phyloP scores from a whole-genome alignment of 2,113 vertebrate genomes.

The Hypanus sabinus region DNA sequence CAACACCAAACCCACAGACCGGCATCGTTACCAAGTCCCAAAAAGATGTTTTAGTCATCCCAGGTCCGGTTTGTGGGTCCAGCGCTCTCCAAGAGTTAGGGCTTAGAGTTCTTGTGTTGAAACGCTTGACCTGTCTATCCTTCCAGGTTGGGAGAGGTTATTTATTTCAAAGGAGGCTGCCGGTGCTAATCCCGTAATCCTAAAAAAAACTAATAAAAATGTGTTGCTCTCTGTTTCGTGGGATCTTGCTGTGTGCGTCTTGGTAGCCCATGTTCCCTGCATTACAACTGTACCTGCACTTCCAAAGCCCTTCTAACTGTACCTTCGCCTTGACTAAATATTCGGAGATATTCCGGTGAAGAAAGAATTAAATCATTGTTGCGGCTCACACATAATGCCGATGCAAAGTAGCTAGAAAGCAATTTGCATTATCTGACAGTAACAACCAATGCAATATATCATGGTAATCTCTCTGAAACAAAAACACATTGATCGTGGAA shows the following conservation, averaged over 20 bases:
- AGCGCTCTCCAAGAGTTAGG: too few relatives aligned
- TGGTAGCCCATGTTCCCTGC: neutral
- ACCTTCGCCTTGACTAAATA: neutral
- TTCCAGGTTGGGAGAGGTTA: too few relatives aligned
- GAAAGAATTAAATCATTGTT: neutral
- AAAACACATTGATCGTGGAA: neutral
- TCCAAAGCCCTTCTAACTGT: neutral
- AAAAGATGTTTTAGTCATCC: neutral
- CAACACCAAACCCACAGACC: neutral
- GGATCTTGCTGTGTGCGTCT: neutral
- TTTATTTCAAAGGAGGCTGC: neutral
- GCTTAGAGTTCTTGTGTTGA: too few relatives aligned
- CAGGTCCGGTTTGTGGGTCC: too few relatives aligned
- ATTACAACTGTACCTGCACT: neutral
- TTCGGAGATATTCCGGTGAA: neutral
- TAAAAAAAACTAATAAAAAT: neutral
- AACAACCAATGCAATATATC: conserved; percentile 27
- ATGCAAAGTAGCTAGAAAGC: conserved; percentile 8
- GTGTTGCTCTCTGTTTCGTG: neutral
- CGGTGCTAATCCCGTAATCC: neutral
- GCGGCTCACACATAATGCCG: neutral
- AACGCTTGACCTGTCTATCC: too few relatives aligned
- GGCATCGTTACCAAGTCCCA: neutral
- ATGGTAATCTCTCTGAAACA: neutral
- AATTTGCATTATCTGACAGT: conserved; percentile 28